Percentiles rank a stretch among this genome's conserved stretches.
These are phyloP conservation scores for Melanogrammus aeglefinus DNA, from an alignment of 2,797 vertebrate species.

Conservation along the genomic window DNA sequence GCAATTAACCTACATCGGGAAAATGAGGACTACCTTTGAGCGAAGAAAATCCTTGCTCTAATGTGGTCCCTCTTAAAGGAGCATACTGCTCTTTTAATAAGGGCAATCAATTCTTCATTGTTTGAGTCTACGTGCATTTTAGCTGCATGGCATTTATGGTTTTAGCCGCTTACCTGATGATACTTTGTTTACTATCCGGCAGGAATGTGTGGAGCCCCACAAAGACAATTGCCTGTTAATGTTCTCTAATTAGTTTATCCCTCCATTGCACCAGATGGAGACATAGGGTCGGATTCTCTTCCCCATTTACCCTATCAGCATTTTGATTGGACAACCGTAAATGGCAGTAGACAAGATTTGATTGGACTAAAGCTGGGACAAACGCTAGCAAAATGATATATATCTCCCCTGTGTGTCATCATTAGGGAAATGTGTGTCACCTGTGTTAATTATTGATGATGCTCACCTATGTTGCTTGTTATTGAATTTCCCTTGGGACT, in stretches of 20 bases:
- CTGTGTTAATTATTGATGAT: neutral
- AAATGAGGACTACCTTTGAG: neutral
- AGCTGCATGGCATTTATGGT: no score
- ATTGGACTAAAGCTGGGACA: neutral
- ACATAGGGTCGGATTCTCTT: neutral
- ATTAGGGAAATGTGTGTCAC: neutral
- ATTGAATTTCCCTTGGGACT: no score
- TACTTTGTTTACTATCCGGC: neutral
- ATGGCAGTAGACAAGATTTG: neutral
- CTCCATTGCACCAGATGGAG: neutral
- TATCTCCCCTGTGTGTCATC: no score
- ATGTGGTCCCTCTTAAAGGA: slow-evolving; percentile 48
- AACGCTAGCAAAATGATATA: neutral
- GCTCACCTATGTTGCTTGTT: no score
- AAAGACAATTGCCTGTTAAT: neutral
- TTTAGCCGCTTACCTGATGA: no score
- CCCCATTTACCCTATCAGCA: neutral
- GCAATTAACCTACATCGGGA: slow-evolving; percentile 43
- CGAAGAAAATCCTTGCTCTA: slow-evolving; percentile 18
- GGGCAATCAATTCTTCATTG: neutral
- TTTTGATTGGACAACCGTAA: neutral
- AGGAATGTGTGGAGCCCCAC: neutral
- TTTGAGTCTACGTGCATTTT: no score
- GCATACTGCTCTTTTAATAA: neutral
- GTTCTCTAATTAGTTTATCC: neutral